Conservation (phyloP, 2,113 vertebrate species). For the Fregetta grallaria region DNA sequence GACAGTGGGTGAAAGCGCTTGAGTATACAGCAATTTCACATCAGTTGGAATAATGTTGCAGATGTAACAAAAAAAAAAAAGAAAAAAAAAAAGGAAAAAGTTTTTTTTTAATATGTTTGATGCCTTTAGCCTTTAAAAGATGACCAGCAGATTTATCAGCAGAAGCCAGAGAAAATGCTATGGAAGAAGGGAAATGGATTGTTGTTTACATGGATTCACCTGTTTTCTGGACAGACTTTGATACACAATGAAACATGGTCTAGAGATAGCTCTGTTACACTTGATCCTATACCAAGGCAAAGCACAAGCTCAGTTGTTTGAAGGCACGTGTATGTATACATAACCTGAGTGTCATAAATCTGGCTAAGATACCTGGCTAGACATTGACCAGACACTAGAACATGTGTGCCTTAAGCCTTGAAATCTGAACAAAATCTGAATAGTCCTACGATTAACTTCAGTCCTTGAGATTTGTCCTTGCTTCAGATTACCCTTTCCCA, state of each 20-base stretch:
- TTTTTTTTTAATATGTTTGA: neutral
- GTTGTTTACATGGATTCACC: neutral
- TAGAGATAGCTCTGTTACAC: neutral
- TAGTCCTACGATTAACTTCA: conserved; percentile 31
- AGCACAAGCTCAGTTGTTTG: neutral
- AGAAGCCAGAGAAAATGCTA: neutral
- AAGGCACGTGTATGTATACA: neutral
- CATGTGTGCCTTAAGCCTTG: conserved; percentile 20
- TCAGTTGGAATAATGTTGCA: neutral
- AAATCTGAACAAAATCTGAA: conserved; percentile 29
- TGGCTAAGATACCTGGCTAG: conserved; percentile 36
- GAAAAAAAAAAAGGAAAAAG: neutral
- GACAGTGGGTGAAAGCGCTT: neutral
- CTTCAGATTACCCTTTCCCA: neutral
- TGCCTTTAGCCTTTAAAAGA: neutral
- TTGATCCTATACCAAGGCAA: neutral
- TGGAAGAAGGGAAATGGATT: neutral
- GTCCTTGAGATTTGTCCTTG: conserved; percentile 34
- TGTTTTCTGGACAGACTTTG: neutral
- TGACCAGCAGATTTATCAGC: neutral
- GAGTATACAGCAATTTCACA: neutral
- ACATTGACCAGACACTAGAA: neutral
- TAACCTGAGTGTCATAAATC: neutral
- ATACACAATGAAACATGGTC: neutral
- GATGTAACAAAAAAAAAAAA: neutral